These are phyloP conservation scores for Callyntrura guangdongensis DNA, from an alignment of 2,888 invertebrate species.

Conservation along the genomic window DNA sequence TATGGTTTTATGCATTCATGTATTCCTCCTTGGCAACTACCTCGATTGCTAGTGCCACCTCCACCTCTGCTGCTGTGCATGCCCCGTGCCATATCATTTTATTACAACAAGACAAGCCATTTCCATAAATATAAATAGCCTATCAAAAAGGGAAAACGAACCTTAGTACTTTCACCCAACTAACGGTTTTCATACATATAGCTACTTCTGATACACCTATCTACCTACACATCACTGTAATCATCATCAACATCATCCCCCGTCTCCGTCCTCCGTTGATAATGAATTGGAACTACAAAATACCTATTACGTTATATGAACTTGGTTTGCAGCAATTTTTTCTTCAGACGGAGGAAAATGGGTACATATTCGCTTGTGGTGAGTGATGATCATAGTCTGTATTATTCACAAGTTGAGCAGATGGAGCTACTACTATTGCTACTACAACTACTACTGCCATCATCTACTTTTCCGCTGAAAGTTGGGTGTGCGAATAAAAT, in stretches of 20 bases:
- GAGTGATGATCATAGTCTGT: conserved; percentile 17
- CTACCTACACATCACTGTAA: neutral
- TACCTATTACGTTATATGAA: neutral
- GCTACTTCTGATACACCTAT: no score
- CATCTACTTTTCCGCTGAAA: no score
- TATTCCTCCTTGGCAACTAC: conserved; percentile 24
- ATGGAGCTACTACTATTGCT: neutral
- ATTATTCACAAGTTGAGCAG: conserved; percentile 14
- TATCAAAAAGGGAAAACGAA: conserved; percentile 23
- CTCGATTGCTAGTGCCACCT: neutral
- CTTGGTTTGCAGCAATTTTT: neutral
- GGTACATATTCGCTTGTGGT: neutral
- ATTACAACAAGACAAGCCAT: conserved; percentile 48
- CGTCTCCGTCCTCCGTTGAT: neutral
- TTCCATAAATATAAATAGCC: conserved; percentile 57
- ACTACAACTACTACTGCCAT: no score
- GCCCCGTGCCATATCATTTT: conserved; percentile 15
- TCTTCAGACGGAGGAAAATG: neutral
- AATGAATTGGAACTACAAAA: neutral
- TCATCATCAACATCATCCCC: neutral
- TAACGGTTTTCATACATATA: neutral
- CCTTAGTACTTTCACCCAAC: neutral
- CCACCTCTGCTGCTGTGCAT: neutral
- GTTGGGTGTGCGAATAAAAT: neutral
- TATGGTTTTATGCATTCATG: conserved; percentile 59